Evolutionary conservation across 2,113 vertebrate species (phyloP).

Genomic region (Cacatua alba): DNA sequence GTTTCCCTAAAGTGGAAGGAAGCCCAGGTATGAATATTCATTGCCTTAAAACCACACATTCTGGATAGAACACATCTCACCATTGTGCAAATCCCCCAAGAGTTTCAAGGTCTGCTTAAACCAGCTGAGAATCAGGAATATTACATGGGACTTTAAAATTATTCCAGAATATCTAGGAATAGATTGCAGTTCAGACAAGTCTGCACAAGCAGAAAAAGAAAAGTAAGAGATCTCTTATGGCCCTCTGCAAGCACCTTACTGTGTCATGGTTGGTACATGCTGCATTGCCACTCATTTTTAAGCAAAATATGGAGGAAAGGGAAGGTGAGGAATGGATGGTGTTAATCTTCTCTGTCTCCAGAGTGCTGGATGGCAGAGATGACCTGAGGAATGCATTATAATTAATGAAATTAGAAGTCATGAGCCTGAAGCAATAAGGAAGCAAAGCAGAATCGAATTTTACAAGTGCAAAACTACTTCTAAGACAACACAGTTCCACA

Average conservation of each 20-base stretch:
- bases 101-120: not conserved
- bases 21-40: not conserved
- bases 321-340: not conserved
- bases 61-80: not conserved
- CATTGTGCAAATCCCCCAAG: not conserved
- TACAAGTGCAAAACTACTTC: not conserved
- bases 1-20: not conserved
- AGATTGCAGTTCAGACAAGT: not conserved
- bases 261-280: accelerated
- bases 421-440: accelerated
- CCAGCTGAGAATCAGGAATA: not conserved
- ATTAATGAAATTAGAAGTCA: not conserved
- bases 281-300: not conserved
- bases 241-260: not conserved
- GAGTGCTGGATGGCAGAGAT: not conserved
- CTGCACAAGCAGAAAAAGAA: not conserved
- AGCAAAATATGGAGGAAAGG: not conserved
- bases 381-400: not conserved
- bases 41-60: not conserved
- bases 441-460: not conserved
- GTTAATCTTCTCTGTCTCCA: not conserved
- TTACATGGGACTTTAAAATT: not conserved
- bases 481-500: not conserved
- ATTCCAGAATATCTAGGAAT: not conserved
- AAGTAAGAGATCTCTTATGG: accelerated